Evolutionary conservation across 2,888 invertebrate species (phyloP), one percentile per base, ranked within the genome.

Genomic region (Drosophila neonasuta): DNA sequence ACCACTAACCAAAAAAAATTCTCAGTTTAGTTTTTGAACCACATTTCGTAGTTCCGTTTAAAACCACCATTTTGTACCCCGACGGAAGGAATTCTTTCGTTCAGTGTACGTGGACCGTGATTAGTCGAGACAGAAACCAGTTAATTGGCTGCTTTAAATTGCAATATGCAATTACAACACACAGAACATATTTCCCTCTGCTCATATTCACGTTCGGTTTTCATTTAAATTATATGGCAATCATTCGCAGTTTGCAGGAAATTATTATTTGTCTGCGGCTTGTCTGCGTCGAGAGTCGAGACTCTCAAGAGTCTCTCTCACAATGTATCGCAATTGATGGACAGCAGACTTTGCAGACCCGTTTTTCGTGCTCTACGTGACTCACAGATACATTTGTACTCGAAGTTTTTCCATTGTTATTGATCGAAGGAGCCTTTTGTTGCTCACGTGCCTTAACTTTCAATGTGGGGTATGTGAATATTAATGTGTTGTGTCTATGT

Each of bases 211-310:
- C 60, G 55, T 60, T 78, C 64, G 32, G 64, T 64, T 77, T 74
- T 56, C 63, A 71, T 68, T 68, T 62, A 71, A 87, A 82, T 71
- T 76, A 68, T 48, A 71, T 57, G 58, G 50, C 34, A 68, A 50
- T 60, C 69, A 54, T 42, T 66, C 39, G 48, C 66, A 85, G 15
- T 56, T 56, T 45, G 11, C 24, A 36, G 77, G 83, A 87, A 87
- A 86, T 71, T 71, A 86, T 82, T 77, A 86, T 68, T 59, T 66
- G 80, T 81, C 81, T 81, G 79, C 61, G 69, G 70, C 67, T 68
- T 69, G 81, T 82, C 86, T 85, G 60, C 13, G 57, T 36, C 15
- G 34, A 41, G 57, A 49, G 63, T 69, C 36, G 50, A 52, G 50
- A 59, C 62, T 48, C 24, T 24, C 0, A 0, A 24, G 24, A 24